Evolutionary conservation across 2,888 invertebrate species (phyloP).

Genomic region (Drosophila mettleri): DNA sequence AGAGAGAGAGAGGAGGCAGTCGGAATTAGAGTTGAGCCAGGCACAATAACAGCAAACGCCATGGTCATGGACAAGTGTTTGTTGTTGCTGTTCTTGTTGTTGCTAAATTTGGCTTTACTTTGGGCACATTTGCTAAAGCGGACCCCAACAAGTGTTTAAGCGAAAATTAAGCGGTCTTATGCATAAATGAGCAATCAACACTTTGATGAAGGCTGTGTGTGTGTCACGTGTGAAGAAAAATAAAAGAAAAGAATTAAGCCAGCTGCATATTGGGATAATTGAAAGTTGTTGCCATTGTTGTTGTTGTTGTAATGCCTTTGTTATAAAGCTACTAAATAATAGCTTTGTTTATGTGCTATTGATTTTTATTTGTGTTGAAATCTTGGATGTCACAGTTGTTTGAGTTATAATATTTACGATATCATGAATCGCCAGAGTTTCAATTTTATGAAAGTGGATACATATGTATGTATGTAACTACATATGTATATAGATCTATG

Average conservation of each 20-base stretch:
- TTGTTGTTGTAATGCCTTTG: neutral
- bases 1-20: constrained; percentile 8
- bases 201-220: neutral
- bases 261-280: neutral
- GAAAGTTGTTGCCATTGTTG: neutral
- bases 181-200: constrained; percentile 30
- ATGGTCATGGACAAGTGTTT: constrained; percentile 16
- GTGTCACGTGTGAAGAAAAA: neutral
- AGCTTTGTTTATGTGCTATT: constrained; percentile 23
- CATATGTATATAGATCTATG: constrained; percentile 18
- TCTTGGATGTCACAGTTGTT: constrained; percentile 28
- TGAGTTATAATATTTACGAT: constrained; percentile 30
- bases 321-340: constrained; percentile 1
- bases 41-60: constrained; percentile 14
- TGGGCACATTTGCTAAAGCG: constrained; percentile 16
- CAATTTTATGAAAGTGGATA: constrained; percentile 5
- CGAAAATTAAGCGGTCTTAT: constrained; percentile 9
- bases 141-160: constrained; percentile 41
- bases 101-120: constrained; percentile 32
- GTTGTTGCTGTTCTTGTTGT: constrained; percentile 22
- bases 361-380: neutral
- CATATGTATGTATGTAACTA: no score
- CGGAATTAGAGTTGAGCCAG: constrained; percentile 3
- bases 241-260: neutral
- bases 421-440: constrained; percentile 19